phyloP scores from a whole-genome alignment of 2,113 vertebrate species.

The Riparia riparia region DNA sequence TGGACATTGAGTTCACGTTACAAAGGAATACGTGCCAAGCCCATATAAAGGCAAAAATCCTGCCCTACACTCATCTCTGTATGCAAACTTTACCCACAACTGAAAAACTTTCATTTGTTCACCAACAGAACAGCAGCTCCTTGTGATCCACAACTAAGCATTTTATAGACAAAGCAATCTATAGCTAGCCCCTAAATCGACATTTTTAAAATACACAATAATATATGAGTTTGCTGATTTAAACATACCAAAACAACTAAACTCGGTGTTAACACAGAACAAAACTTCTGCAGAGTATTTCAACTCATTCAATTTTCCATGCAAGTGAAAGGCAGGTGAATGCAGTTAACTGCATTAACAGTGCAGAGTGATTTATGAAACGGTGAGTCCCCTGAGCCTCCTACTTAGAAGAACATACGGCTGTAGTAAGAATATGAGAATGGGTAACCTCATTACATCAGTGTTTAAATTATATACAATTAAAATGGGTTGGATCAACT shows the following conservation, averaged over 20 bases:
- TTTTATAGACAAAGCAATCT: neutral
- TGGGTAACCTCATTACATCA: neutral
- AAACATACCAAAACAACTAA: neutral
- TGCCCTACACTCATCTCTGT: neutral
- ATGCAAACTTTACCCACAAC: neutral
- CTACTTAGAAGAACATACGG: neutral
- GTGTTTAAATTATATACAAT: neutral
- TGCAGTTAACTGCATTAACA: neutral
- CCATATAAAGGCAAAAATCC: neutral
- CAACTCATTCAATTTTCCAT: neutral
- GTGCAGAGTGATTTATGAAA: neutral
- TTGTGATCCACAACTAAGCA: neutral
- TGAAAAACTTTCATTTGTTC: neutral
- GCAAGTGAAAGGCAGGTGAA: neutral
- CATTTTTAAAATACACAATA: neutral
- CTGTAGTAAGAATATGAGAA: neutral
- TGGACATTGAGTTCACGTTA: neutral
- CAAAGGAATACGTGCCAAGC: neutral
- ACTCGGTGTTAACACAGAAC: neutral
- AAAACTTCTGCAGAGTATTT: neutral
- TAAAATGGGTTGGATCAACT: constrained; percentile 8
- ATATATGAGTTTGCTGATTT: neutral
- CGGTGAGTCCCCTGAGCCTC: neutral
- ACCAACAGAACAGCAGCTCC: neutral
- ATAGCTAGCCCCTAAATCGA: neutral